Percentiles rank a stretch among this genome's conserved stretches.
These are phyloP conservation scores for Pecten maximus DNA, from an alignment of 2,888 invertebrate species.

Conservation along the genomic window DNA sequence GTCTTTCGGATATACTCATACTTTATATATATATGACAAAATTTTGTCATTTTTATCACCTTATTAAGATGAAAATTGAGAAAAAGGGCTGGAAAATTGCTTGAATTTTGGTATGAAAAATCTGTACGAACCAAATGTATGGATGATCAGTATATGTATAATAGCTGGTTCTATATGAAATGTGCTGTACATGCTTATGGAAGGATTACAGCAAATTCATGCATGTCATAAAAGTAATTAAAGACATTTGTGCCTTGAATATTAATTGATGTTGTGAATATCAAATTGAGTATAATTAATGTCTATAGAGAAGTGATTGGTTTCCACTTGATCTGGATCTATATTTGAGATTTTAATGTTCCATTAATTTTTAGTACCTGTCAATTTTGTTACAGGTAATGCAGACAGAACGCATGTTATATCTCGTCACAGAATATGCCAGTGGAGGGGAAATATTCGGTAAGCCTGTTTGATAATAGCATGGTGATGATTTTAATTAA, in stretches of 20 bases:
- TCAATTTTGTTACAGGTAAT: constrained; percentile 88
- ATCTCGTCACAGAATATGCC: constrained; percentile 98
- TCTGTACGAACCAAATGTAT: too few relatives aligned
- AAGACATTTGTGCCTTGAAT: not conserved
- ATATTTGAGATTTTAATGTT: not conserved
- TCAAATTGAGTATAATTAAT: not conserved
- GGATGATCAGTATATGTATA: too few relatives aligned
- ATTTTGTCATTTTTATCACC: too few relatives aligned
- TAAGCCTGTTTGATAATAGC: constrained; percentile 83
- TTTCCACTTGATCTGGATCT: not conserved
- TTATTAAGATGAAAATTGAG: too few relatives aligned
- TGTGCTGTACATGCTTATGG: too few relatives aligned
- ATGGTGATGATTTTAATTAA: not conserved
- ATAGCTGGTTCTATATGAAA: too few relatives aligned
- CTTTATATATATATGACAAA: too few relatives aligned
- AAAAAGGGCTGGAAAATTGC: too few relatives aligned
- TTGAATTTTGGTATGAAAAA: too few relatives aligned
- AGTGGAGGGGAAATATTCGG: constrained; percentile 99
- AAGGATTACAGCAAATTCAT: too few relatives aligned
- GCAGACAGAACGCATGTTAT: constrained; percentile 98
- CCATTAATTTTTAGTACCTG: not conserved
- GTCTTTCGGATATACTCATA: too few relatives aligned
- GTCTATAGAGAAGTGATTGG: not conserved
- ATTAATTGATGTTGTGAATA: not conserved
- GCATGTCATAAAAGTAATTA: too few relatives aligned